Conservation (phyloP, 1,140 invertebrate species). For the Mesaphorura yosii region DNA sequence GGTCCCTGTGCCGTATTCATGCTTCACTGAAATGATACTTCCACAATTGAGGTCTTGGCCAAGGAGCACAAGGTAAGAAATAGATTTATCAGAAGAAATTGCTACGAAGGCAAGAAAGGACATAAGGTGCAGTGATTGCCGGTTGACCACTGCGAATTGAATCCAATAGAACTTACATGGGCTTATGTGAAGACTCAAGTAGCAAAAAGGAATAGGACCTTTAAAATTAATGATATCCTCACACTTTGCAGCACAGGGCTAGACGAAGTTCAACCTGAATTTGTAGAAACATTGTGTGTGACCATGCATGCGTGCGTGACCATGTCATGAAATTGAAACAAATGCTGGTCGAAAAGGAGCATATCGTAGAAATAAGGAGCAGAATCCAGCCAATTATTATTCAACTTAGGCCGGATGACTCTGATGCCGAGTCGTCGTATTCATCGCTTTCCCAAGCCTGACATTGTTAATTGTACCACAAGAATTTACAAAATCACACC, state of each 20-base stretch:
- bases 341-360: not conserved
- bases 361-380: no score
- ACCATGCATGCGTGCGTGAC: not conserved
- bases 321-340: not conserved
- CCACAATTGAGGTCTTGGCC: not conserved
- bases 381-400: no score
- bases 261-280: not conserved
- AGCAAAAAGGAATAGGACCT: not conserved
- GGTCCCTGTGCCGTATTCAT: not conserved
- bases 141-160: constrained; percentile 1
- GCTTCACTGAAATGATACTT: not conserved
- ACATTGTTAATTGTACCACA: no score
- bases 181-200: not conserved
- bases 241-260: not conserved
- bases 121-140: not conserved
- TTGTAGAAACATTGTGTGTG: not conserved
- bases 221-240: not conserved
- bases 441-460: no score
- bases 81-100: not conserved
- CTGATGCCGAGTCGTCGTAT: no score
- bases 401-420: no score
- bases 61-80: not conserved
- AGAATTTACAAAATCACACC: no score
- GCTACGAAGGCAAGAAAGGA: not conserved
- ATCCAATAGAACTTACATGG: constrained; percentile 1